These are phyloP conservation scores for Saccopteryx leptura DNA, from an alignment of 2,113 vertebrate genomes.

Conservation along the genomic window DNA sequence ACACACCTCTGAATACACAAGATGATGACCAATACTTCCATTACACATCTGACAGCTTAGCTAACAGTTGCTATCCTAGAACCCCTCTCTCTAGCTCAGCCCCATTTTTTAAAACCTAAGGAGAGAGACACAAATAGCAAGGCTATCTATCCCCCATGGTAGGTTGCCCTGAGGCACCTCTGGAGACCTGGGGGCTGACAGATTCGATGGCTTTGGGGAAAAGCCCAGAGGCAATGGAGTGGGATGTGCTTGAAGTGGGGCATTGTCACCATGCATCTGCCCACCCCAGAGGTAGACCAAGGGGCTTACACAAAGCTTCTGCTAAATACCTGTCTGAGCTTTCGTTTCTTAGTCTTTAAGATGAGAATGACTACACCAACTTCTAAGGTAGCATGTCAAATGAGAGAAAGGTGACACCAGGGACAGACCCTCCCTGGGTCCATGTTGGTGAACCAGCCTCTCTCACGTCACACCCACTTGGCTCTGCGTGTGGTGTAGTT, in stretches of 20 bases:
- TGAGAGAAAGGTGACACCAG: background rate
- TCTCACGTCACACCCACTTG: accelerated
- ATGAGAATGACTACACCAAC: background rate
- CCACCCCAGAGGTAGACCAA: background rate
- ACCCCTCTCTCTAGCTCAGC: background rate
- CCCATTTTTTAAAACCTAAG: background rate
- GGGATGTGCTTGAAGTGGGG: background rate
- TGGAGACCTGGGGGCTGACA: background rate
- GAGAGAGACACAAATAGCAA: background rate
- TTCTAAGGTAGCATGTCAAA: background rate
- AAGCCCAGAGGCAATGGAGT: background rate
- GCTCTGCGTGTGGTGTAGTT: background rate
- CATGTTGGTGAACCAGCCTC: background rate
- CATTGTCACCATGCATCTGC: accelerated
- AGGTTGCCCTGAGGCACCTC: background rate
- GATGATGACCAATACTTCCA: background rate
- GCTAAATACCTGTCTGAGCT: background rate
- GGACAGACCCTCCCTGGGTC: no score
- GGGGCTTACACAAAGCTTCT: background rate
- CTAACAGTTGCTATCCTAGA: background rate
- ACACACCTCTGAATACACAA: background rate
- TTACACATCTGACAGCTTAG: background rate
- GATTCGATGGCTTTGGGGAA: background rate
- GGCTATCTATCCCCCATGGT: background rate
- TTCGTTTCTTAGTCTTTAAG: background rate